These are phyloP conservation scores for Rousettus leschenaultii DNA, from an alignment of 2,113 vertebrate genomes.

Conservation along the genomic window DNA sequence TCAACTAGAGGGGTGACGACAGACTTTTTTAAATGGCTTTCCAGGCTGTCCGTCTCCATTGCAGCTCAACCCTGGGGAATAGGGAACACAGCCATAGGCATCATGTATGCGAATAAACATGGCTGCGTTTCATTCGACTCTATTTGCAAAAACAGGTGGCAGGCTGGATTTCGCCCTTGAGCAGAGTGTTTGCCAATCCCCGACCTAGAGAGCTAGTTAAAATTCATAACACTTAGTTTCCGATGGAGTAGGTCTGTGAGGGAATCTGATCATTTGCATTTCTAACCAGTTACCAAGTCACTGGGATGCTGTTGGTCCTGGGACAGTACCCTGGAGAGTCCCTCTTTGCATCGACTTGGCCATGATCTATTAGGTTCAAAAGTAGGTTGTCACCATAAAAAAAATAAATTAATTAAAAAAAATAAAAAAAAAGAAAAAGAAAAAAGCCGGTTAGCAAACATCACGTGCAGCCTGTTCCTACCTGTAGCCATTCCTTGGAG, in stretches of 20 bases:
- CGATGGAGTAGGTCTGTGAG: neutral
- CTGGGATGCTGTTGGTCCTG: neutral
- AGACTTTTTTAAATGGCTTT: neutral
- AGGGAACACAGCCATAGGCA: neutral
- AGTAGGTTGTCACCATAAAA: too few species aligned
- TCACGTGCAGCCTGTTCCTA: neutral
- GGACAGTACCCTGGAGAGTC: neutral
- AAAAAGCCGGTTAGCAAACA: neutral
- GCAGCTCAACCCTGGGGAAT: neutral
- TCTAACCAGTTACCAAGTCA: neutral
- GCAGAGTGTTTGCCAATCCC: neutral
- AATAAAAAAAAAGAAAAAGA: too few species aligned
- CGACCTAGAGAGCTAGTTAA: neutral
- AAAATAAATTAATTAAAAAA: too few species aligned
- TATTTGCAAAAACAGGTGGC: neutral
- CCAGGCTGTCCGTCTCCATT: rapidly evolving
- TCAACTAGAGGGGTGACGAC: neutral
- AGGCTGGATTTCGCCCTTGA: neutral
- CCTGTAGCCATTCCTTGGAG: neutral
- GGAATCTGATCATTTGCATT: neutral
- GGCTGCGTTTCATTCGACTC: neutral
- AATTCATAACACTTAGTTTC: neutral
- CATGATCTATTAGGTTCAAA: neutral
- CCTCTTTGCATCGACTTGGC: neutral
- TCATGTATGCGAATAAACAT: neutral